Evolutionary conservation across 1,140 invertebrate species (phyloP).

Genomic region (Drosophila leontia): DNA sequence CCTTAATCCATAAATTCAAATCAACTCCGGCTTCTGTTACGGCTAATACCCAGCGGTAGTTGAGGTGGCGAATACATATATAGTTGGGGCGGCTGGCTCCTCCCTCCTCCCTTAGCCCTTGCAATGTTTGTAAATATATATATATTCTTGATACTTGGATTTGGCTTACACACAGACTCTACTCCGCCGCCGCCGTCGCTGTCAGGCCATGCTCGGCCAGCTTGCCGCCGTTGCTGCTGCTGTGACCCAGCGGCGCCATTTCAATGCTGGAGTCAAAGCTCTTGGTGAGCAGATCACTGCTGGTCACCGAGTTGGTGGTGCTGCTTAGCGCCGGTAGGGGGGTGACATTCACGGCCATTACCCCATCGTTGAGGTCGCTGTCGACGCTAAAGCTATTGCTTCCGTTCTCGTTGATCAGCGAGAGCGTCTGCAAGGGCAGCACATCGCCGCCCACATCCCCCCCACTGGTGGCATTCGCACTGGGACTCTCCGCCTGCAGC

Average conservation of each 20-base stretch:
- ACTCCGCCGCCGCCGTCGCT: conserved; percentile 39
- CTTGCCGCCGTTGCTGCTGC: conserved; percentile 69
- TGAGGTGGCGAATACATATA: conserved; percentile 43
- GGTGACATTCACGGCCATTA: conserved; percentile 32
- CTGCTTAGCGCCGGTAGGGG: conserved; percentile 61
- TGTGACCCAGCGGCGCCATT: conserved; percentile 66
- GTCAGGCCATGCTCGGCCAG: conserved; percentile 57
- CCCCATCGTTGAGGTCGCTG: conserved; percentile 69
- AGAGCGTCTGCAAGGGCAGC: conserved; percentile 74
- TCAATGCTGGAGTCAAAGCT: conserved; percentile 83
- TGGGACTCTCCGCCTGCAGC: conserved; percentile 67
- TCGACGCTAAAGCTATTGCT: conserved; percentile 82
- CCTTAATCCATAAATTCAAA: conserved; percentile 35
- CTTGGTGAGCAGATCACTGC: conserved; percentile 79
- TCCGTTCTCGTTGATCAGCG: conserved; percentile 76
- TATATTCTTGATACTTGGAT: conserved; percentile 65
- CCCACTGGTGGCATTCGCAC: conserved; percentile 43
- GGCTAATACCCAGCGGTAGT: conserved; percentile 43
- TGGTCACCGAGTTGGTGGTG: conserved; percentile 81
- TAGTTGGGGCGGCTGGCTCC: conserved; percentile 1
- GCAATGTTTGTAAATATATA: conserved; percentile 51
- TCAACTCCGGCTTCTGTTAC: conserved; percentile 7
- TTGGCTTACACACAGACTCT: conserved; percentile 54
- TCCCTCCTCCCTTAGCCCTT: background rate
- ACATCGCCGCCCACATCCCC: conserved; percentile 52